Conservation (phyloP, 2,888 invertebrate genomes). For the Muschampia plurimacula region DNA sequence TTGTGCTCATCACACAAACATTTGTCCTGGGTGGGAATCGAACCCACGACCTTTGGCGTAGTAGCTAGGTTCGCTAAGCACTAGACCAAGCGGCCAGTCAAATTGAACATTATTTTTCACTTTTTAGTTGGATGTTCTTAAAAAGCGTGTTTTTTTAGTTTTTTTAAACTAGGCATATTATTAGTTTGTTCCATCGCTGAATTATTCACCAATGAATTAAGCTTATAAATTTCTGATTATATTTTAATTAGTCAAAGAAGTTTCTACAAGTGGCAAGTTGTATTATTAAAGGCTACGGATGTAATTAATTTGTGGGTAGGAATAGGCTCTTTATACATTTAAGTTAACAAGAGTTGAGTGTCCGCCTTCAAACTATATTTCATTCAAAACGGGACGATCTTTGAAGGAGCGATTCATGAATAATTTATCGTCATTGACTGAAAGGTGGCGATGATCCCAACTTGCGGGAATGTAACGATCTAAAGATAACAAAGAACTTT, state of each 20-base stretch:
- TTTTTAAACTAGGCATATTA: too few species aligned
- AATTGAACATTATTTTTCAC: too few species aligned
- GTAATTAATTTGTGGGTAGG: conserved; percentile 22
- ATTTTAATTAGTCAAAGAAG: not conserved
- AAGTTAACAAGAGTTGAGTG: conserved; percentile 20
- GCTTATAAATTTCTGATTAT: not conserved
- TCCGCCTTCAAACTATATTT: conserved; percentile 26
- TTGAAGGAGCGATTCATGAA: conserved; percentile 20
- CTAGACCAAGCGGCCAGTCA: too few species aligned
- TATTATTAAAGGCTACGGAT: conserved; percentile 6
- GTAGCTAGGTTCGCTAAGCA: too few species aligned
- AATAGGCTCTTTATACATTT: conserved; percentile 14
- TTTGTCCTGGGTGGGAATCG: too few species aligned
- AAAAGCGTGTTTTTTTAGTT: too few species aligned
- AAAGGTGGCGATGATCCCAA: conserved; percentile 13
- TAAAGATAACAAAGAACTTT: too few species aligned
- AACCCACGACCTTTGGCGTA: too few species aligned
- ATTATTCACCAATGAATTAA: not conserved
- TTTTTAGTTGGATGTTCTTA: too few species aligned
- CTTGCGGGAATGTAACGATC: too few species aligned
- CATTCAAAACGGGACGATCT: conserved; percentile 21
- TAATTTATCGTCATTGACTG: conserved; percentile 24
- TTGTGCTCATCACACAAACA: too few species aligned
- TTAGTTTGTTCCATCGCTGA: not conserved
- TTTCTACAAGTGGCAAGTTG: not conserved